Conservation (phyloP, 2,888 invertebrate species). For the Embidobia sp. region DNA sequence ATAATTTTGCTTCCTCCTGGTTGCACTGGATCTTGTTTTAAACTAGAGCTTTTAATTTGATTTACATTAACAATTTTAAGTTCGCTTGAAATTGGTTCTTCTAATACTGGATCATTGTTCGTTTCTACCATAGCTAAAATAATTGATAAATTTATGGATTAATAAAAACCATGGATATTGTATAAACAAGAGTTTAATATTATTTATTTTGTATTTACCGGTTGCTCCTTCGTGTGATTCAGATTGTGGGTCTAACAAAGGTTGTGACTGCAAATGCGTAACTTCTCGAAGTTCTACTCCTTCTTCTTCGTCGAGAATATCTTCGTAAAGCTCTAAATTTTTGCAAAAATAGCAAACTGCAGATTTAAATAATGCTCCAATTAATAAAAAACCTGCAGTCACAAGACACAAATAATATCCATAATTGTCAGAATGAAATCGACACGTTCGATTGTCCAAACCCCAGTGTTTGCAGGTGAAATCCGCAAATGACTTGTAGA, state of each 20-base stretch:
- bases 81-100: background rate
- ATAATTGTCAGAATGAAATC: slow-evolving; percentile 82
- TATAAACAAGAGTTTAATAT: background rate
- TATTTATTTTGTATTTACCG: background rate
- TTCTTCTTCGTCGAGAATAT: slow-evolving; percentile 36
- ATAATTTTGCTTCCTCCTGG: slow-evolving; percentile 59
- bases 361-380: slow-evolving; percentile 81
- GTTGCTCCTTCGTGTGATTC: slow-evolving; percentile 8
- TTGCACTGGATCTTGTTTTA: background rate
- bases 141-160: too few relatives aligned
- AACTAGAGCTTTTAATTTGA: slow-evolving; percentile 4
- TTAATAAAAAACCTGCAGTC: slow-evolving; percentile 80
- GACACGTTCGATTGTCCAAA: slow-evolving; percentile 79
- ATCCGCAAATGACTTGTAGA: slow-evolving; percentile 84
- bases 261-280: slow-evolving; percentile 64
- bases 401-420: slow-evolving; percentile 82
- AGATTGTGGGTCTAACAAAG: slow-evolving; percentile 58
- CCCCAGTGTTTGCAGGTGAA: slow-evolving; percentile 82
- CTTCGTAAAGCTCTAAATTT: slow-evolving; percentile 79
- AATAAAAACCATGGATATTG: too few relatives aligned
- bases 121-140: slow-evolving; percentile 31
- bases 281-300: slow-evolving; percentile 68
- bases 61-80: slow-evolving; percentile 17
- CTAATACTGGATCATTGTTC: slow-evolving; percentile 7
- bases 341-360: slow-evolving; percentile 81